Conservation (phyloP, 1,140 invertebrate species). For the Triops longicaudatus region DNA sequence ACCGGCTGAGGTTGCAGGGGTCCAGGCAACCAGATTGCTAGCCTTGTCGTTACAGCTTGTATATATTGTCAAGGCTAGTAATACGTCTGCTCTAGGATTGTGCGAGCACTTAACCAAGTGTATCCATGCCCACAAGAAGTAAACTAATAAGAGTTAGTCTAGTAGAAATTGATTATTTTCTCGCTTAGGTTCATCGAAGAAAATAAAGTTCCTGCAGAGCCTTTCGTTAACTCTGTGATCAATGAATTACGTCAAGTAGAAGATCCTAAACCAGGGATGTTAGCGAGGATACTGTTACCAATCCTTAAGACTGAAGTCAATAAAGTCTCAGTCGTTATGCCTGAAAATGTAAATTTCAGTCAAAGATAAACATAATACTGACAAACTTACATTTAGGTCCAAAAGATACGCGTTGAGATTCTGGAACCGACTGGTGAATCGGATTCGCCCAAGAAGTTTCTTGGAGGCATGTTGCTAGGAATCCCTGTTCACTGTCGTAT, state of each 20-base stretch:
- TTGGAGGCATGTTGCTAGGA: conserved; percentile 78
- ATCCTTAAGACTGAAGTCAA: conserved; percentile 48
- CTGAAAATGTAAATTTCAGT: conserved; percentile 23
- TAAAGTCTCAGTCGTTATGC: conserved; percentile 15
- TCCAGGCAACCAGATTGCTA: conserved; percentile 74
- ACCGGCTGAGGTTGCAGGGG: conserved; percentile 59
- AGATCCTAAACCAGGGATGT: conserved; percentile 65
- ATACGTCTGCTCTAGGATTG: conserved; percentile 51
- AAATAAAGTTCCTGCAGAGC: conserved; percentile 53
- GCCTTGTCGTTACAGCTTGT: conserved; percentile 74
- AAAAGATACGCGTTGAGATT: conserved; percentile 70
- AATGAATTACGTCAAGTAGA: conserved; percentile 63
- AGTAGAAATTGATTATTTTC: neutral
- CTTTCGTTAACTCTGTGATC: conserved; percentile 69
- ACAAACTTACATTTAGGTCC: conserved; percentile 44
- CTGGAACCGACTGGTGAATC: conserved; percentile 71
- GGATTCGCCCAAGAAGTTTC: conserved; percentile 84
- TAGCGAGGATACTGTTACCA: conserved; percentile 69
- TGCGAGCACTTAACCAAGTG: conserved; percentile 55
- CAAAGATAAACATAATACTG: neutral
- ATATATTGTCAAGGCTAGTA: conserved; percentile 54
- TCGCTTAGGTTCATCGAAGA: conserved; percentile 39
- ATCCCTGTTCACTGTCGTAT: conserved; percentile 79
- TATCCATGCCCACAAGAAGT: conserved; percentile 50
- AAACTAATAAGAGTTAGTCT: conserved; percentile 29